Evolutionary conservation across 1,140 invertebrate species (phyloP), one percentile per base, ranked within the genome.

Genomic region (Paralvinella palmiformis): DNA sequence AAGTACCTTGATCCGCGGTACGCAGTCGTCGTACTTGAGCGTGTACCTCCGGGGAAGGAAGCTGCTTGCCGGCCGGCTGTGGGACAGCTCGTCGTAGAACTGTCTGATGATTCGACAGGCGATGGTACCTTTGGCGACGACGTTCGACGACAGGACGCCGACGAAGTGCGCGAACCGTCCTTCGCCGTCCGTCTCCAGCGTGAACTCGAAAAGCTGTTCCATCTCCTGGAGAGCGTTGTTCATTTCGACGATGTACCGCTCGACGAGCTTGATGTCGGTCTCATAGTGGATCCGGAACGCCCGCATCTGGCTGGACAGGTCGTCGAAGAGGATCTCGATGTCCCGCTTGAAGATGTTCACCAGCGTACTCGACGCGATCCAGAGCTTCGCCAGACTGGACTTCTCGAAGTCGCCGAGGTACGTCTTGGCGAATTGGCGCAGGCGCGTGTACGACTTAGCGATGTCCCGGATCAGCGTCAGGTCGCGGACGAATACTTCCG

Each of bases 401-500:
- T 57, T 57, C 13, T 57, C 55, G 32, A 27, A 57, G 55, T 57
- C 55, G 27, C 55, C 55, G 32, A 57, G 55, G 55, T 27, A 57
- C 7, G 55, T 57, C 20, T 57, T 57, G 20, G 55, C 17, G 55
- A 57, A 57, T n/a, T 35, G 55, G 4, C 55, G 4, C 4, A 57
- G 55, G 32, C 32, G 17, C 4, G 32, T 4, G 55, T 57, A 57
- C 20, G 17, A 7, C 6, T 31, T n/a, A 13, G 24, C 17, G 24
- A 57, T 57, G 55, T 57, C 55, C 10, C 10, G 4, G 17, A 57
- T 27, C 55, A 7, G 24, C 6, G 20, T 7, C 10, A 57, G 32
- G 29, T 57, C 55, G 17, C 32, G 4, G 32, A 57, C 55, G 32
- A 57, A 57, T 17, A n/a, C n/a, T n/a, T 57, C 32, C 27, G 17